Base-by-base conservation (phyloP, 92 coral and sea anemone species). In the Actinernus sp. region DNA sequence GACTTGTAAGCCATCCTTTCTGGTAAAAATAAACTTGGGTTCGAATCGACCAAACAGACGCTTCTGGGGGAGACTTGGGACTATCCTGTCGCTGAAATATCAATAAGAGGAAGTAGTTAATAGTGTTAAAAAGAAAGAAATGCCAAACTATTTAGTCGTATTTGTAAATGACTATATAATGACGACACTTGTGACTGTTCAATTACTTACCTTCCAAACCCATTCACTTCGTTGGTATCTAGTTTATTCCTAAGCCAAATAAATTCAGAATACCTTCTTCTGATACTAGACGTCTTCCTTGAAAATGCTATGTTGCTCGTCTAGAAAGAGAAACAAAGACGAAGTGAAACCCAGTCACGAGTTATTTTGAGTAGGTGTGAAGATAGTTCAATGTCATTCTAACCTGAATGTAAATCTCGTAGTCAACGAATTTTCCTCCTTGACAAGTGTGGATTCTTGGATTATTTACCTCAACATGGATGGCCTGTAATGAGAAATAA, bases 211-310 rank as follows among this genome's bases (percentile, higher is more conserved):
- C 90, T 85, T 44, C 73, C 88, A 32, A 93, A 83, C 21, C 98
- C 98, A 58, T 79, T 72, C 20, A 93, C 81, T 56, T 93, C 98
- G 4, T 84, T 82, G 18, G 90, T 87, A 9, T 76, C 62, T 14
- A 93, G 83, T 66, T 84, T 88, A 19, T 82, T 74, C 73, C 97
- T 73, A 2, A 93, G 86, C 98, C 98, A 93, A 18, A 81, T 59
- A 54, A 90, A 93, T 33, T 93, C 98, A 1, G 98, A 93, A 56
- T 79, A 93, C 36, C 98, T 80, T 74, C 98, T 70, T 56, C 98
- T 82, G 16, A 90, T 76, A 48, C 82, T 58, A 10, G 98, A 93
- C 40, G 52, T 62, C 66, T 88, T 83, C 27, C 92, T 74, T 69
- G 88, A 82, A 71, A 93, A 93, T 17, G 98, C 98, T 40, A 86